These are phyloP conservation scores for Plusia festucae DNA, from an alignment of 2,888 invertebrate genomes.

Conservation along the genomic window DNA sequence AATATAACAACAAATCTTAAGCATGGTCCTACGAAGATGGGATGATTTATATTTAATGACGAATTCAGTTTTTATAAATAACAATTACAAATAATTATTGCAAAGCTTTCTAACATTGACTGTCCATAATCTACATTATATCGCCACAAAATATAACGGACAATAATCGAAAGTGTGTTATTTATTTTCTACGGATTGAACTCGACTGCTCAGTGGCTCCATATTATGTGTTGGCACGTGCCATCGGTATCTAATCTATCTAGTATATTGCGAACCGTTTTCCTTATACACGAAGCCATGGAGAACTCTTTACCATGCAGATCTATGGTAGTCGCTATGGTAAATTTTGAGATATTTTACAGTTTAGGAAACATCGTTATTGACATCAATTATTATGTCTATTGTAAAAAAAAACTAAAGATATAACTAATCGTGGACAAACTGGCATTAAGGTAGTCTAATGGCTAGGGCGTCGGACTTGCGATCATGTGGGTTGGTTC, in stretches of 20 bases:
- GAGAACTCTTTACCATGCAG: not conserved
- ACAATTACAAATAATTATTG: not conserved
- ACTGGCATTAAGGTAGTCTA: too few relatives aligned
- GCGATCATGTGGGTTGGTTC: too few relatives aligned
- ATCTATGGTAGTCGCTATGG: not conserved
- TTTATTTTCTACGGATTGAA: constrained; percentile 48
- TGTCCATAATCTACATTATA: not conserved
- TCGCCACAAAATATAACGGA: constrained; percentile 64
- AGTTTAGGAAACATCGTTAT: not conserved
- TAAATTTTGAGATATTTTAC: not conserved
- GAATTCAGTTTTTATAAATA: not conserved
- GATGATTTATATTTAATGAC: too few relatives aligned
- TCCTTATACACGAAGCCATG: constrained; percentile 11
- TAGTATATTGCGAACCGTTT: constrained; percentile 28
- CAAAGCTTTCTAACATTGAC: not conserved
- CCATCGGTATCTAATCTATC: constrained; percentile 51
- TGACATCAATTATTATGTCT: too few relatives aligned
- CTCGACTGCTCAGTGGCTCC: constrained; percentile 66
- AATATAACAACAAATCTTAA: too few relatives aligned
- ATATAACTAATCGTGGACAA: too few relatives aligned
- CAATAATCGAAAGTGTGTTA: constrained; percentile 68
- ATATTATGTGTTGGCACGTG: constrained; percentile 81
- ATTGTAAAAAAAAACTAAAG: too few relatives aligned
- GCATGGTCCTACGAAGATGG: too few relatives aligned
- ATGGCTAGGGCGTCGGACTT: too few relatives aligned